These are phyloP conservation scores for Drosophila prosaltans DNA, from an alignment of 1,140 invertebrate species.

Conservation along the genomic window DNA sequence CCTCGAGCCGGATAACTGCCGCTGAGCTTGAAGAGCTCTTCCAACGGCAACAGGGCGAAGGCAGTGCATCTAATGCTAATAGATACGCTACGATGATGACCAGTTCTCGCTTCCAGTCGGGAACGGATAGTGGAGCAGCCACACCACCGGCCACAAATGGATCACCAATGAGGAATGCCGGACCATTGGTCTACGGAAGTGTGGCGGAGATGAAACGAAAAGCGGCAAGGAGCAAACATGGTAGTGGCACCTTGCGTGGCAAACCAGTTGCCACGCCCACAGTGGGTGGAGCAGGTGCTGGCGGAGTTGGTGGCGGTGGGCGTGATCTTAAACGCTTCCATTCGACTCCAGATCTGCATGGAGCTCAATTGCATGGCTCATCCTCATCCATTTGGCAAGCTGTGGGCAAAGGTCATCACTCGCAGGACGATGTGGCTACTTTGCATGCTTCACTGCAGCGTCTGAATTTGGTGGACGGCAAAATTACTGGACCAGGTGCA, in stretches of 20 bases:
- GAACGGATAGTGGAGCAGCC: conserved; percentile 84
- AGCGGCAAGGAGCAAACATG: conserved; percentile 83
- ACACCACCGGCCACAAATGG: conserved; percentile 84
- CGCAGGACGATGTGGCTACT: conserved; percentile 90
- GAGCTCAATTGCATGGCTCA: conserved; percentile 64
- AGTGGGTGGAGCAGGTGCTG: conserved; percentile 41
- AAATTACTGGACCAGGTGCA: conserved; percentile 7
- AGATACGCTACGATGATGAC: conserved; percentile 87
- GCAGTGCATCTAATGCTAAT: conserved; percentile 63
- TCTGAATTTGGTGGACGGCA: conserved; percentile 57
- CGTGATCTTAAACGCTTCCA: conserved; percentile 91
- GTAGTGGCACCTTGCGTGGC: conserved; percentile 74
- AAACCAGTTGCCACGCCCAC: conserved; percentile 83
- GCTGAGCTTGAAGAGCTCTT: conserved; percentile 95
- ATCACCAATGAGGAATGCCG: conserved; percentile 86
- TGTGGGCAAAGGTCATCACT: conserved; percentile 86
- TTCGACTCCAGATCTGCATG: conserved; percentile 91
- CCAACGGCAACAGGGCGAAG: conserved; percentile 88
- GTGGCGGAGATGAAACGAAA: conserved; percentile 96
- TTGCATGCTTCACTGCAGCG: conserved; percentile 80
- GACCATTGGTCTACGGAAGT: conserved; percentile 92
- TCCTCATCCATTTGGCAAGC: conserved; percentile 81
- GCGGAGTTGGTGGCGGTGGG: conserved; percentile 39
- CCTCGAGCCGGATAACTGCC: conserved; percentile 93
- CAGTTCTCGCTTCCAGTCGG: conserved; percentile 89